Percentiles rank a stretch among this genome's conserved stretches.
Evolutionary conservation across 2,797 vertebrate genomes (phyloP).

Genomic region (Botia almorhae): DNA sequence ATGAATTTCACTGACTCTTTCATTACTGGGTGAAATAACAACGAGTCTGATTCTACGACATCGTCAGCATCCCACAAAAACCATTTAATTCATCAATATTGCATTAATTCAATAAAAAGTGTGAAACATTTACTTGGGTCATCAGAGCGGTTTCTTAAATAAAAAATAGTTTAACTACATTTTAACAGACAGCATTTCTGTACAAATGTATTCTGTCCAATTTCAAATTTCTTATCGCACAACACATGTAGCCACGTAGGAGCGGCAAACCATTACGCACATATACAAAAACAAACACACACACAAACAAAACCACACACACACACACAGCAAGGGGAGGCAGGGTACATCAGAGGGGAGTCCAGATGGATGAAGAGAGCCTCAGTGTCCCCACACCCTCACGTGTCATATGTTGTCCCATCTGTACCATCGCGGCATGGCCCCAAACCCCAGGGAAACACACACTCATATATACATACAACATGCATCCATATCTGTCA

Average conservation of each 20-base stretch:
- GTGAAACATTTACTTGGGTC: too few species aligned
- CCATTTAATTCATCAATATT: too few species aligned
- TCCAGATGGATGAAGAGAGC: slow-evolving; percentile 79
- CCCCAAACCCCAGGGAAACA: slow-evolving; percentile 77
- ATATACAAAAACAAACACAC: slow-evolving; percentile 56
- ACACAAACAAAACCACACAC: slow-evolving; percentile 54
- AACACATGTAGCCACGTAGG: slow-evolving; percentile 25
- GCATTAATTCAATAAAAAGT: not conserved
- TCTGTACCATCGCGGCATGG: slow-evolving; percentile 82
- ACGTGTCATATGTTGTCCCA: slow-evolving; percentile 88
- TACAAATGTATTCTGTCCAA: too few species aligned
- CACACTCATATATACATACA: slow-evolving; percentile 61
- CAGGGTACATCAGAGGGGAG: slow-evolving; percentile 80
- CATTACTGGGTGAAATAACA: not conserved
- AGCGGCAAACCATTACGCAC: slow-evolving; percentile 70
- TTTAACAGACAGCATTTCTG: too few species aligned
- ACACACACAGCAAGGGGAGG: slow-evolving; percentile 74
- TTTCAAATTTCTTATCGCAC: not conserved
- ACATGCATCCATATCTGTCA: slow-evolving; percentile 36
- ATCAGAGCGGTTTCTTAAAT: too few species aligned
- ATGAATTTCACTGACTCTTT: not conserved
- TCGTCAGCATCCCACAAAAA: not conserved
- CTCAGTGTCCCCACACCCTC: slow-evolving; percentile 73
- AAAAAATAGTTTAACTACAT: not conserved
- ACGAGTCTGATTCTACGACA: not conserved